phyloP scores from a whole-genome alignment of 2,113 vertebrate genomes.

The Phoenicopterus ruber region DNA sequence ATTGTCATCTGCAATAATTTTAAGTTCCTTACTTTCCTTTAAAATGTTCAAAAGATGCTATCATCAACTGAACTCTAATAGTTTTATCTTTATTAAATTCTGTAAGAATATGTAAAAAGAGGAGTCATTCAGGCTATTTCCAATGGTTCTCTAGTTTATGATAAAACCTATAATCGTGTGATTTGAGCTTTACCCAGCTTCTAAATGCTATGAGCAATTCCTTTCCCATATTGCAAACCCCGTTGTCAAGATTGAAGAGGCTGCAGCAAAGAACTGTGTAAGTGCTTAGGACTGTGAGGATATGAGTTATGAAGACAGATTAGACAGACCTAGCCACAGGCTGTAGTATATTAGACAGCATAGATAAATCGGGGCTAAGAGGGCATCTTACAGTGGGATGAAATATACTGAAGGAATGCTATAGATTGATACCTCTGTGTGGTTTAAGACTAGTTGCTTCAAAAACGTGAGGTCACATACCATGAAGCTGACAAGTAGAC shows the following conservation, averaged over 20 bases:
- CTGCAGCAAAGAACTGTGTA: background rate
- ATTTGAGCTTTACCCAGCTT: background rate
- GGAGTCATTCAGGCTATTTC: background rate
- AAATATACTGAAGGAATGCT: slow-evolving; percentile 31
- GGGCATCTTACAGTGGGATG: slow-evolving; percentile 17
- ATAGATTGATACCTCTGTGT: background rate
- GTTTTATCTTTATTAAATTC: slow-evolving; percentile 12
- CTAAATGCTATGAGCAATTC: slow-evolving; percentile 11
- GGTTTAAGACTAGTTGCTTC: background rate
- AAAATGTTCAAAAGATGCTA: background rate
- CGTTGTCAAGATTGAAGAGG: slow-evolving; percentile 31
- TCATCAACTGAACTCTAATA: background rate
- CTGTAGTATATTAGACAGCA: slow-evolving; percentile 36
- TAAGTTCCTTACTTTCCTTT: background rate
- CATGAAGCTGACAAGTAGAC: background rate
- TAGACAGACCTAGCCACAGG: slow-evolving; percentile 43
- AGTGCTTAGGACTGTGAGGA: slow-evolving; percentile 34
- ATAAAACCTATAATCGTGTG: background rate
- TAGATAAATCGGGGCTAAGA: slow-evolving; percentile 57
- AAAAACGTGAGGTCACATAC: background rate
- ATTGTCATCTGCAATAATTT: background rate
- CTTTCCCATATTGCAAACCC: background rate
- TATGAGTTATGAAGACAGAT: slow-evolving; percentile 65
- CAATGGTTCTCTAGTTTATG: background rate
- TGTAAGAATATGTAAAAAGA: background rate